phyloP scores from a whole-genome alignment of 1,140 invertebrate genomes.

The Micrasema longulum region DNA sequence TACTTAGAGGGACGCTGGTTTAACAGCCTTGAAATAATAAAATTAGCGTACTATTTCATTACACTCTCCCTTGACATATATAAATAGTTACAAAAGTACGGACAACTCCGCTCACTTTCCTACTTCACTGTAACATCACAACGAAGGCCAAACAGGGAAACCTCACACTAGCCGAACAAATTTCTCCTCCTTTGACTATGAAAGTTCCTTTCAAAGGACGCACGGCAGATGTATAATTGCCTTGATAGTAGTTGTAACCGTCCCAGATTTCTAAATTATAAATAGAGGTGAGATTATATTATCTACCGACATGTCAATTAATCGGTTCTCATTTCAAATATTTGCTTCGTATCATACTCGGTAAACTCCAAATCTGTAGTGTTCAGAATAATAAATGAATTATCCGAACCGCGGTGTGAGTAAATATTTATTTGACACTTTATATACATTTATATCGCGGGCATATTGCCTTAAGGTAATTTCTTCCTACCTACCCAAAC shows the following conservation, averaged over 20 bases:
- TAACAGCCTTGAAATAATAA: too few species aligned
- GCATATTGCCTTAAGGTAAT: too few species aligned
- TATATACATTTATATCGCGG: too few species aligned
- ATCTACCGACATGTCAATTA: neutral
- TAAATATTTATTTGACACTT: too few species aligned
- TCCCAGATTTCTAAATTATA: neutral
- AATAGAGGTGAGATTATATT: neutral
- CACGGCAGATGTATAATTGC: slow-evolving; percentile 17
- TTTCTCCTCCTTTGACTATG: slow-evolving; percentile 32
- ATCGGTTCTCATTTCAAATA: neutral
- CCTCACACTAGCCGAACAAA: slow-evolving; percentile 29
- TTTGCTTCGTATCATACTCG: neutral
- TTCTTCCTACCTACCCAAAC: too few species aligned
- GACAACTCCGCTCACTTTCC: neutral
- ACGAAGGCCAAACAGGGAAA: slow-evolving; percentile 30
- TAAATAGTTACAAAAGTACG: too few species aligned
- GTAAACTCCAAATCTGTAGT: neutral
- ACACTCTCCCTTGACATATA: too few species aligned
- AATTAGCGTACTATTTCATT: too few species aligned
- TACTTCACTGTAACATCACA: slow-evolving; percentile 1
- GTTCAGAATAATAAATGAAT: too few species aligned
- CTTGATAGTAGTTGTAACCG: neutral
- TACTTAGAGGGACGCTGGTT: too few species aligned
- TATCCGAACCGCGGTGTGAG: too few species aligned
- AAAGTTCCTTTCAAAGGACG: slow-evolving; percentile 18